phyloP scores from a whole-genome alignment of 1,140 invertebrate species.

The Telenomus remus region DNA sequence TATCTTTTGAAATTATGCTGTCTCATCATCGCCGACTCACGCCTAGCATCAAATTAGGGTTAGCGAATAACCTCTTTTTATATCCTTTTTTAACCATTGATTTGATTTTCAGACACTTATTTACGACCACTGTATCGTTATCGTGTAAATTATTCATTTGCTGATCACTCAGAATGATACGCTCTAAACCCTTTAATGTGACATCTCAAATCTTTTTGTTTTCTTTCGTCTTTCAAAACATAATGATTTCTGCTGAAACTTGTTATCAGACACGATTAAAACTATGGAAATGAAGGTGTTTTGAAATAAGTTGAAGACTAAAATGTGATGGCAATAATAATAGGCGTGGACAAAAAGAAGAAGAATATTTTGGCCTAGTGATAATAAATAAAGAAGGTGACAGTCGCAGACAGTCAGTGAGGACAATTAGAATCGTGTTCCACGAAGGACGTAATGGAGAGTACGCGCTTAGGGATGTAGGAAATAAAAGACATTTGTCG shows the following conservation, averaged over 20 bases:
- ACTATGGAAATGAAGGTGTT: too few species aligned
- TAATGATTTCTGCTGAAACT: too few species aligned
- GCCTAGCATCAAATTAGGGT: conserved; percentile 53
- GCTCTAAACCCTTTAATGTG: too few species aligned
- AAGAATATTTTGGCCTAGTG: conserved; percentile 14
- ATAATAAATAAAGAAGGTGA: conserved; percentile 54
- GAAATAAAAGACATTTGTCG: conserved; percentile 17
- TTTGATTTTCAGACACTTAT: conserved; percentile 37
- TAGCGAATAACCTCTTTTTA: conserved; percentile 54
- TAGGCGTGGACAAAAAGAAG: conserved; percentile 34
- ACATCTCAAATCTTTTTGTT: too few species aligned
- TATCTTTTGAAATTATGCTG: conserved; percentile 57
- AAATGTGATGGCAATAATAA: conserved; percentile 49
- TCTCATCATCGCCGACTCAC: conserved; percentile 52
- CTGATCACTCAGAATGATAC: conserved; percentile 16
- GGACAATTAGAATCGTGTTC: conserved; percentile 65
- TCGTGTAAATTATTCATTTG: conserved; percentile 42
- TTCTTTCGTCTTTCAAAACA: too few species aligned
- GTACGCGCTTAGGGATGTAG: conserved; percentile 37
- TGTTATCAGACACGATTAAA: too few species aligned
- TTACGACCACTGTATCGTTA: conserved; percentile 21
- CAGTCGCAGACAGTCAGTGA: conserved; percentile 56
- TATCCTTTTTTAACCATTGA: conserved; percentile 25
- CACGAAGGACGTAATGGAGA: conserved; percentile 60
- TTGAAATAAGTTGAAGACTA: too few species aligned